Conservation (phyloP, 2,797 vertebrate species). For the Micromesistius poutassou region DNA sequence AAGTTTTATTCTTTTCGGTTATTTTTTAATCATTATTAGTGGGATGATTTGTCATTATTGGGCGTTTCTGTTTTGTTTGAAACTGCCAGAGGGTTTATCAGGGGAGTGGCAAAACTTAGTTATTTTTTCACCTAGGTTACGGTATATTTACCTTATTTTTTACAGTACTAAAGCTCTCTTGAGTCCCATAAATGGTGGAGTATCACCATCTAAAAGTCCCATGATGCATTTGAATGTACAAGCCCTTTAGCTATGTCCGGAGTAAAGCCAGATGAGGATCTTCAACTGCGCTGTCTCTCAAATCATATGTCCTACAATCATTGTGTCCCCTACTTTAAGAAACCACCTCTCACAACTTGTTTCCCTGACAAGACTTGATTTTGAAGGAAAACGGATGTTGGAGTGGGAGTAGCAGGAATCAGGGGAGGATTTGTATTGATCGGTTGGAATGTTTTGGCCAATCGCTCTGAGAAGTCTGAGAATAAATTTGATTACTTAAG, state of each 20-base stretch:
- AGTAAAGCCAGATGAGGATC: background rate
- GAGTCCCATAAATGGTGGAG: too few species aligned
- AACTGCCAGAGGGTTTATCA: background rate
- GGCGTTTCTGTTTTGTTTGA: background rate
- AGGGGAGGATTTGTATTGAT: too few species aligned
- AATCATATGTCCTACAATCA: background rate
- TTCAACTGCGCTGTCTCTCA: background rate
- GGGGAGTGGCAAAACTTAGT: background rate
- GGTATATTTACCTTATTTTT: too few species aligned
- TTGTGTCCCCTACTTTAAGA: background rate
- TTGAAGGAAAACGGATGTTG: too few species aligned
- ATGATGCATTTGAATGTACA: too few species aligned
- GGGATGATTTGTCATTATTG: background rate
- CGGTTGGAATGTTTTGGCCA: background rate
- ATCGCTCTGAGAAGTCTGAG: background rate
- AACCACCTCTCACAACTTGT: background rate
- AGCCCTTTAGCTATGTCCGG: too few species aligned
- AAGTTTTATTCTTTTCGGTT: too few species aligned
- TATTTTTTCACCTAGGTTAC: too few species aligned
- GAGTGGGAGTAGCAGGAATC: too few species aligned
- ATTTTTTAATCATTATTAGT: background rate
- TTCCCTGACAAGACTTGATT: too few species aligned
- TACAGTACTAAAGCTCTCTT: too few species aligned
- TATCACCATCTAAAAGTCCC: too few species aligned
- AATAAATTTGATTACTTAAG: background rate